These are phyloP conservation scores for Sympetrum striolatum DNA, from an alignment of 2,888 invertebrate species.

Conservation along the genomic window DNA sequence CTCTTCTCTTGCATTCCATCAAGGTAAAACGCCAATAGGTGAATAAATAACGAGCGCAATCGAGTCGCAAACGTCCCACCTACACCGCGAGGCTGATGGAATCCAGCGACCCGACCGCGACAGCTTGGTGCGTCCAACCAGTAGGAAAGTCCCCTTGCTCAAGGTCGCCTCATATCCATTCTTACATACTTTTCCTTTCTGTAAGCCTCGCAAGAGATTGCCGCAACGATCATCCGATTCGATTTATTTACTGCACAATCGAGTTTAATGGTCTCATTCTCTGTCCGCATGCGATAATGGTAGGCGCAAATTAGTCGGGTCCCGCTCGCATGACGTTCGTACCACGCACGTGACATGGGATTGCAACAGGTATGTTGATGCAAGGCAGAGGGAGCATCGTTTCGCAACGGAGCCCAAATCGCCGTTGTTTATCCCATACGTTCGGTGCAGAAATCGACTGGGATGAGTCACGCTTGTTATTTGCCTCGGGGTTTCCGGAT, in stretches of 20 bases:
- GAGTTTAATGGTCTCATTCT: not conserved
- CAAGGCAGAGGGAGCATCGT: not conserved
- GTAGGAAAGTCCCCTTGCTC: not conserved
- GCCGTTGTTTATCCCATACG: not conserved
- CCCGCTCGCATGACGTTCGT: not conserved
- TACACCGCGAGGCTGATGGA: no score
- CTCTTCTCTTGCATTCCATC: no score
- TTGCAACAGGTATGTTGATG: not conserved
- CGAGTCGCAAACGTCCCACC: no score
- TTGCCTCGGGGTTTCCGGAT: not conserved
- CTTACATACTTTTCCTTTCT: not conserved
- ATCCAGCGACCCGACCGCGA: no score
- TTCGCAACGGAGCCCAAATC: not conserved
- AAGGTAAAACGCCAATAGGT: no score
- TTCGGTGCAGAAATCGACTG: not conserved
- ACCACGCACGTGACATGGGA: not conserved
- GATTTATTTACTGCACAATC: not conserved
- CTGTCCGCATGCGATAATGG: not conserved
- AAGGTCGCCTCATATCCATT: not conserved
- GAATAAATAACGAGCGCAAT: no score
- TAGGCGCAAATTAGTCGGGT: not conserved
- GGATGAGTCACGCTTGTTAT: not conserved
- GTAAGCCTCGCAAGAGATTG: not conserved
- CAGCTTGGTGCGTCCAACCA: no score
- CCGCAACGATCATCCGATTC: not conserved